Evolutionary conservation across 2,113 vertebrate species (phyloP), one percentile per base, ranked within the genome.

Genomic region (Nibea coibor): DNA sequence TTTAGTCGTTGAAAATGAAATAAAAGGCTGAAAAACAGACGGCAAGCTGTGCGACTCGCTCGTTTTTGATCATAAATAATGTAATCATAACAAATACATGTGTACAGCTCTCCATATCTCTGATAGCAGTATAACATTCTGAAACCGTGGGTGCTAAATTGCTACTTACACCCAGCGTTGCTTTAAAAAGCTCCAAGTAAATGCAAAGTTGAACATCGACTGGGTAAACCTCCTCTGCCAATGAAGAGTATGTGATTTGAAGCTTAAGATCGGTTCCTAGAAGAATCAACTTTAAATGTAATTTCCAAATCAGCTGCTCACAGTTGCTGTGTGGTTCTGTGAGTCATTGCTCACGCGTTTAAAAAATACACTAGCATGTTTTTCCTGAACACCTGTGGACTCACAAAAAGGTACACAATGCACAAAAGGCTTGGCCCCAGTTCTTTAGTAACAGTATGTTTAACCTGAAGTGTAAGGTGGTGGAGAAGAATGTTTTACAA

Each of bases 401-500:
- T 71, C 19, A 53, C 26, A 50, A 50, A 43, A 48, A 63, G 24
- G 20, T 48, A n/a, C 28, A 16, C 57, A 45, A 20, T 51, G 10
- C 50, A 62, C 63, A 22, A n/a, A 51, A 4, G 10, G 9, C 59
- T 26, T 28, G 16, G 20, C 16, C 66, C 53, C 20, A 20, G 50
- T 39, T 39, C 26, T 59, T 57, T 4, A 82, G 20, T 83, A 10
- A n/a, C 39, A 56, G 24, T 53, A 54, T 75, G 31, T 78, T 65
- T 85, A 70, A 86, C 86, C 57, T 58, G 51, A 56, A 15, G 35
- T 70, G 58, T 61, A 14, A 63, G 26, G 20, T 57, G n/a, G 5
- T 43, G 10, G 20, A 26, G 31, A 57, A 57, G 3, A 90, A 91
- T 71, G 68, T 86, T 83, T 85, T 12, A 85, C 78, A 72, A 72